Evolutionary conservation across 2,113 vertebrate species (phyloP), one percentile per base, ranked within the genome.

Genomic region (Osmerus mordax): DNA sequence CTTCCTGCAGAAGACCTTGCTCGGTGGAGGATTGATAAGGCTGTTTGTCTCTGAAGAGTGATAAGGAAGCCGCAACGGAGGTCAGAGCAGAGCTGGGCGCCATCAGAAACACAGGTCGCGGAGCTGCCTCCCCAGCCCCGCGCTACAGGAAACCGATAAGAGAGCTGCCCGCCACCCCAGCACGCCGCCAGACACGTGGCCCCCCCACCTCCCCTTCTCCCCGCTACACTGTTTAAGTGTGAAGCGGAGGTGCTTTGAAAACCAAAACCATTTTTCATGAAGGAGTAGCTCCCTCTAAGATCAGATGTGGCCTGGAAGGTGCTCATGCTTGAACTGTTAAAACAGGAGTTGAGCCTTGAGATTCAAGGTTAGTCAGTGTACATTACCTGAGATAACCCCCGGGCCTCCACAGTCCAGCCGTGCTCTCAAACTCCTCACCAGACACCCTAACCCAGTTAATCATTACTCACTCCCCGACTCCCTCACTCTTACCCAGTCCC

Each of bases 61-160:
- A 84, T 77, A 73, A 81, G 72, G 68, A 61, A 70, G 74, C 75
- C 16, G 66, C 53, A 64, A 41, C 74, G 72, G 23, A 56, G 15
- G 29, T 23, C 75, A 23, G 41, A 74, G 81, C 69, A 71, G 41
- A 67, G 62, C 5, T 6, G 65, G 60, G 77, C 25, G 60, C 67
- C 63, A 53, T 52, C 16, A 73, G 66, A 75, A 75, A 62, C 56
- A 32, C 74, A 19, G 72, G 82, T 80, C 73, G 32, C 75, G 75
- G 72, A 41, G 58, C 67, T 61, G 72, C 76, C 58, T 53, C 51
- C 15, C 6, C 59, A 47, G 71, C 41, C 63, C 23, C 5, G 54
- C 55, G 74, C 71, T 14, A 74, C 77, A 87, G 86, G 82, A 87
- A 86, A 65, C 77, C 64, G 86, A 90, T 87, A 88, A 86, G 79